Percentiles rank a stretch among this genome's conserved stretches.
phyloP scores from a whole-genome alignment of 2,797 vertebrate species.

The Sciurus carolinensis region DNA sequence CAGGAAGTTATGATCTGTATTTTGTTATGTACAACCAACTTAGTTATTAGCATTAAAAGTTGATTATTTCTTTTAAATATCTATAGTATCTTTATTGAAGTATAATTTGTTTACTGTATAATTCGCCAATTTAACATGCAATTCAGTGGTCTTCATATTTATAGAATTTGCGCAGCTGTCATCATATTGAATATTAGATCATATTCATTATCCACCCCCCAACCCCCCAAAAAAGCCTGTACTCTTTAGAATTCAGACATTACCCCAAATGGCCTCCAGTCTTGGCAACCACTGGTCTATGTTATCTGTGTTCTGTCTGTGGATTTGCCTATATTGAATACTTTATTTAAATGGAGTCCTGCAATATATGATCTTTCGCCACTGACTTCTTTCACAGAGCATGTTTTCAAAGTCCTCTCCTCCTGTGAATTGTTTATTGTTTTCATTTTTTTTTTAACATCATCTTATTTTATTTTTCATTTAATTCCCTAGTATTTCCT shows the following conservation, averaged over 20 bases:
- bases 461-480: too few species aligned
- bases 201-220: not conserved
- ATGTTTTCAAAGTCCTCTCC: not conserved
- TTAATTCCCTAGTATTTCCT: too few species aligned
- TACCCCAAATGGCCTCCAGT: not conserved
- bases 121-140: not conserved
- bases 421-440: not conserved
- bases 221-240: too few species aligned
- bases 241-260: not conserved
- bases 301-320: not conserved
- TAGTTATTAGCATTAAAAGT: slow-evolving; percentile 44
- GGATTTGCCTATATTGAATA: not conserved
- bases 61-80: not conserved
- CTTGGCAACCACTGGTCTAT: not conserved
- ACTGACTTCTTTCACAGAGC: not conserved
- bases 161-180: not conserved
- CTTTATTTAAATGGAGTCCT: not conserved
- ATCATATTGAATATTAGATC: not conserved
- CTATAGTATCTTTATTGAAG: not conserved
- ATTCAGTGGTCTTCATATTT: not conserved
- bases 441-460: not conserved
- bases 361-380: not conserved
- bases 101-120: not conserved
- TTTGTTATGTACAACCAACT: not conserved
- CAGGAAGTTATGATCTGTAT: not conserved